Conservation (phyloP, 2,113 vertebrate genomes). For the Oryzias woworae region DNA sequence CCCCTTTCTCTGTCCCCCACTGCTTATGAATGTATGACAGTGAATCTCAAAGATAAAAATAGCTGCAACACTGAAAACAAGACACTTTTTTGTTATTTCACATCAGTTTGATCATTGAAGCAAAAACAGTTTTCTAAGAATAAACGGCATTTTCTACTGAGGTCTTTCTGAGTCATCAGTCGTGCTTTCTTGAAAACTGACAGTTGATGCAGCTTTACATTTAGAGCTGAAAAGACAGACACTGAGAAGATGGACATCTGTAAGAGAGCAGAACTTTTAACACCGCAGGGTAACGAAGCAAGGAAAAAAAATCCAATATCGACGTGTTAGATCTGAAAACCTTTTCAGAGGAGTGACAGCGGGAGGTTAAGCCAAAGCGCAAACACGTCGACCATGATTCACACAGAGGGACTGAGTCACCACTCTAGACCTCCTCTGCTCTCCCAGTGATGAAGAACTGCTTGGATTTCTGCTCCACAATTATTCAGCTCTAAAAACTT, state of each 20-base stretch:
- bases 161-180: too few relatives aligned
- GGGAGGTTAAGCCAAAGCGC: constrained; percentile 4
- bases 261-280: background rate
- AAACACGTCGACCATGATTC: constrained; percentile 44
- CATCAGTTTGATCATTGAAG: too few relatives aligned
- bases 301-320: constrained; percentile 16
- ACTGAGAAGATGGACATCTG: constrained; percentile 3
- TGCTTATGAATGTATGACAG: too few relatives aligned
- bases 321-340: constrained; percentile 27
- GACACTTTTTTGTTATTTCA: too few relatives aligned
- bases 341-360: background rate
- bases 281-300: background rate
- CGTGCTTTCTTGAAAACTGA: too few relatives aligned
- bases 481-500: constrained; percentile 14
- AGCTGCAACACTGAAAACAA: too few relatives aligned
- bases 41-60: too few relatives aligned
- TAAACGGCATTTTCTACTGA: too few relatives aligned
- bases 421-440: constrained; percentile 13
- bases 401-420: constrained; percentile 34
- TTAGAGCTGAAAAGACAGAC: background rate
- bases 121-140: too few relatives aligned
- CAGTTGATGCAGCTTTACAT: background rate
- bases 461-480: constrained; percentile 13
- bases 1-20: too few relatives aligned
- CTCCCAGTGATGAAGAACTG: background rate